Percentiles rank a stretch among this genome's conserved stretches.
Conservation (phyloP, 2,113 vertebrate species). For the Nibea coibor region DNA sequence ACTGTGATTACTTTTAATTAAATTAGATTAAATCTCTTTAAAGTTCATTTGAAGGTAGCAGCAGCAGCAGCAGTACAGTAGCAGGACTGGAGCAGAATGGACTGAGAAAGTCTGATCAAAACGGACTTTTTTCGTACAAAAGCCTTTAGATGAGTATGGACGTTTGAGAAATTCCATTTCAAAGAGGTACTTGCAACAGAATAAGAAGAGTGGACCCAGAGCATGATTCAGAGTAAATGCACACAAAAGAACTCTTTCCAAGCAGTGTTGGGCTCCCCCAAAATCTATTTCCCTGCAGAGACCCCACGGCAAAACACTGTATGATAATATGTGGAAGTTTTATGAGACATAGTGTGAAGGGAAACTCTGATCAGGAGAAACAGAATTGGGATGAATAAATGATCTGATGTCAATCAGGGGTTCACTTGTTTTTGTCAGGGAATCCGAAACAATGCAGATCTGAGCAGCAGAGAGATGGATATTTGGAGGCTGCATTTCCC, state of each 20-base stretch:
- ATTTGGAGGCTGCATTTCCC: neutral
- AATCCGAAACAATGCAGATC: neutral
- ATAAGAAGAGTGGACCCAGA: slow-evolving; percentile 29
- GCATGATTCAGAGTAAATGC: slow-evolving; percentile 25
- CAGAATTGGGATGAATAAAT: neutral
- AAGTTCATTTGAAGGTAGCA: neutral
- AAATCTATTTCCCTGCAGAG: slow-evolving; percentile 6
- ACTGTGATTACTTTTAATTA: neutral
- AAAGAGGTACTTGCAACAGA: slow-evolving; percentile 31
- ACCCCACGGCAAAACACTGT: neutral
- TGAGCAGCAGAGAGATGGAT: neutral
- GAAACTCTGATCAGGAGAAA: neutral
- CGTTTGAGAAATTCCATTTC: slow-evolving; percentile 48
- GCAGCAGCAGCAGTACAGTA: neutral
- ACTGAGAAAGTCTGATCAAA: slow-evolving; percentile 36
- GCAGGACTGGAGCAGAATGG: slow-evolving; percentile 1
- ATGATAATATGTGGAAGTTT: slow-evolving; percentile 25
- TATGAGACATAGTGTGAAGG: slow-evolving; percentile 4
- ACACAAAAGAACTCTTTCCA: slow-evolving; percentile 35
- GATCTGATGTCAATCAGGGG: slow-evolving; percentile 4
- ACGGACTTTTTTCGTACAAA: slow-evolving; percentile 28
- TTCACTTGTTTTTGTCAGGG: neutral
- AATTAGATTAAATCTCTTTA: neutral
- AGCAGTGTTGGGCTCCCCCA: neutral
- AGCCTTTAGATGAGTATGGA: slow-evolving; percentile 41